Evolutionary conservation across 2,888 invertebrate genomes (phyloP), one percentile per base, ranked within the genome.

Genomic region (Ophioninae sp.): DNA sequence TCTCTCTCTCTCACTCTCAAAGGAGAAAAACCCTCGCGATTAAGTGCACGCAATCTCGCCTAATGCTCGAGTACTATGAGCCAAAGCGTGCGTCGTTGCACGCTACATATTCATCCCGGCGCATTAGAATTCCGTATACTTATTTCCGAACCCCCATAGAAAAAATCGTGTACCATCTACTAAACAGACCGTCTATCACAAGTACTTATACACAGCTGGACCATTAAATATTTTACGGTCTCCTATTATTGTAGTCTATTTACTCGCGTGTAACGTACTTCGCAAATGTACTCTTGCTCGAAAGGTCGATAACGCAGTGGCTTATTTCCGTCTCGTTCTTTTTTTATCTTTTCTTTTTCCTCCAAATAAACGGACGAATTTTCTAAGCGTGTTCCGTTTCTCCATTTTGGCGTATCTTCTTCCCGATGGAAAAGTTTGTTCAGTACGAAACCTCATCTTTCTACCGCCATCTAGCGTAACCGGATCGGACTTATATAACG

Each of bases 11-110:
- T 44, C 44, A n/a, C 67, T 62, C 65, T 68, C 56, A 44, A 70
- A 61, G 37, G 50, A 72, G 39, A 23, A 10, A 44, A n/a, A 37
- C 20, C 5, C n/a, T 50, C 6, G 62, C 30, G 30, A 79, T 82
- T 79, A 82, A 74, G 59, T 62, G 78, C 82, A 82, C 82, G 82
- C 82, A 70, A 82, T 74, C 44, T 50, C 74, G 30, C 37, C 64
- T 56, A 62, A 74, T 30, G 74, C 44, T 74, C 64, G 50, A 50
- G 44, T 37, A 67, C 39, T 21, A 72, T 65, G 30, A 76, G 41
- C 69, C 59, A 17, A 64, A 73, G 72, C 68, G 77, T 68, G 77
- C 77, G 21, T 65, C 72, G 61, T 41, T 68, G 77, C 81, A 82
- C 81, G 77, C 77, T 82, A 82, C 72, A 65, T 72, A 59, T 67